A percentile compares a stretch with the other conserved stretches of the same genome.
Conservation (phyloP, 2,113 vertebrate species). For the Clarias macrocephalus region DNA sequence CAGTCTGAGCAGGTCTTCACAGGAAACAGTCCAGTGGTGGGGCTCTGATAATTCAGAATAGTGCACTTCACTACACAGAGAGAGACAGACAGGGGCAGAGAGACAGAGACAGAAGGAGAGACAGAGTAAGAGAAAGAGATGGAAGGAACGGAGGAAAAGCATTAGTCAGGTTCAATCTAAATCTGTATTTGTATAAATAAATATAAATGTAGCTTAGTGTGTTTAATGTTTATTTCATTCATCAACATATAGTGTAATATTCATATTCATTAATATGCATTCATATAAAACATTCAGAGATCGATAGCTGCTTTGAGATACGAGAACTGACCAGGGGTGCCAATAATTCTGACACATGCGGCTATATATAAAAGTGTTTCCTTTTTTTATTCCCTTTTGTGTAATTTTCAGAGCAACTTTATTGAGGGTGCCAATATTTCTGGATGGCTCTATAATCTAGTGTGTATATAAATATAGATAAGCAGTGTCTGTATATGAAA, state of each 20-base stretch:
- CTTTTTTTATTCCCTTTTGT: too few relatives aligned
- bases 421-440: not conserved
- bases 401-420: not conserved
- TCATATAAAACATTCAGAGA: not conserved
- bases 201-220: not conserved
- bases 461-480: not conserved
- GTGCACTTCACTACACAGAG: conserved; percentile 84
- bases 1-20: conserved; percentile 82
- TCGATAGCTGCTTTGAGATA: not conserved
- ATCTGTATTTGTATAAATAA: too few relatives aligned
- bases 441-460: not conserved
- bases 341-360: not conserved
- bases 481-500: not conserved
- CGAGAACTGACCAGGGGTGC: not conserved
- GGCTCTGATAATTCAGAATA: conserved; percentile 87
- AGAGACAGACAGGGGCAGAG: not conserved
- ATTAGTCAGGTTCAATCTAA: not conserved
- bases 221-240: not conserved
- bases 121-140: not conserved
- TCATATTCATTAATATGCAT: too few relatives aligned
- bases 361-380: too few relatives aligned
- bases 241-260: too few relatives aligned
- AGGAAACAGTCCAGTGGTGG: conserved; percentile 93
- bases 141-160: too few relatives aligned
- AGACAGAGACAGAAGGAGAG: not conserved